These are phyloP conservation scores for Takifugu ocellatus DNA, from an alignment of 2,797 vertebrate species.

Conservation along the genomic window DNA sequence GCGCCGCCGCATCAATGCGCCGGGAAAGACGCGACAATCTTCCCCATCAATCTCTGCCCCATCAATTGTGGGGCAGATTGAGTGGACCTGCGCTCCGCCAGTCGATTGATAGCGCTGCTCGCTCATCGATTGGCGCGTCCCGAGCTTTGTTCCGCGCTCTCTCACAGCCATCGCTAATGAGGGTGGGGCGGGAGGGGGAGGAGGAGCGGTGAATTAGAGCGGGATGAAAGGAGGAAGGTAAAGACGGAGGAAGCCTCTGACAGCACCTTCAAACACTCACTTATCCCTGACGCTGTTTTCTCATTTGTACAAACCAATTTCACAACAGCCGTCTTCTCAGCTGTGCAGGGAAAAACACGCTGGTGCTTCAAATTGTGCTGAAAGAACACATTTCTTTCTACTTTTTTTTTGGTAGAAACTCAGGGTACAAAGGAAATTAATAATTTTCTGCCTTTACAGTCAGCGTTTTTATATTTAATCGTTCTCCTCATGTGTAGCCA, in stretches of 20 bases:
- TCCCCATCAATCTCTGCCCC: conserved; percentile 58
- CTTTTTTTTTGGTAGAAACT: conserved; percentile 4
- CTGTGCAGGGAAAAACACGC: conserved; percentile 29
- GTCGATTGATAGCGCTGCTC: conserved; percentile 63
- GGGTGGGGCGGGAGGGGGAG: conserved; percentile 46
- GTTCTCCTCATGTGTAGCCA: conserved; percentile 32
- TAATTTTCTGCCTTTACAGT: conserved; percentile 56
- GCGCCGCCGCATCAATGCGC: conserved; percentile 35
- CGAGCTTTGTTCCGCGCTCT: conserved; percentile 65
- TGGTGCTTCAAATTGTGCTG: background rate
- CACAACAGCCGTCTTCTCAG: conserved; percentile 8
- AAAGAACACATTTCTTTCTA: too few species aligned
- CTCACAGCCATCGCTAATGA: conserved; percentile 66
- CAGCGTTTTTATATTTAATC: conserved; percentile 34
- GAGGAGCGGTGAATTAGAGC: conserved; percentile 44
- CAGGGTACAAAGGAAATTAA: conserved; percentile 45
- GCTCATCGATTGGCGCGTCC: conserved; percentile 62
- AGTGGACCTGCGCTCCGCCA: conserved; percentile 52
- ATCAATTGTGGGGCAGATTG: conserved; percentile 50
- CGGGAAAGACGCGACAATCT: conserved; percentile 40
- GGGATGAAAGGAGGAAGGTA: conserved; percentile 60
- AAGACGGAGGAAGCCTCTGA: conserved; percentile 64
- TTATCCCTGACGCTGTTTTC: conserved; percentile 62
- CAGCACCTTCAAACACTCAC: conserved; percentile 63
- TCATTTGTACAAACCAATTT: conserved; percentile 59